Base-by-base conservation (phyloP, 2,888 invertebrate species). In the Microctonus brassicae region DNA sequence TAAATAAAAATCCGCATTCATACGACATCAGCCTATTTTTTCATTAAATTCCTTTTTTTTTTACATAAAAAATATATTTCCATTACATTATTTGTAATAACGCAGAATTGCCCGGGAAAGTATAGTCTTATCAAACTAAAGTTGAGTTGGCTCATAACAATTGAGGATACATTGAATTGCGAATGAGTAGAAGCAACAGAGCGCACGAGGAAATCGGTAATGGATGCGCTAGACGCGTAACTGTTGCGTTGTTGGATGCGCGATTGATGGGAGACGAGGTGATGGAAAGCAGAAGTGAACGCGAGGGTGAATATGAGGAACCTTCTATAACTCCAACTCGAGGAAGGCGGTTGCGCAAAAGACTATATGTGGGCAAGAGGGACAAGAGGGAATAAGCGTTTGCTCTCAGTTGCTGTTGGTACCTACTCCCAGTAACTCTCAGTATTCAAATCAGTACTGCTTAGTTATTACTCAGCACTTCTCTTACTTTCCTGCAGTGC, bases 161-260 rank as follows among this genome's bases (percentile, higher is more conserved):
- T 6, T 17, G 58, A 34, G 55, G 26, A 60, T 17, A 20, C 26
- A 52, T 47, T 29, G 53, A 22, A 55, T 33, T 34, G 53, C 34
- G 33, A 36, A 65, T 34, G 39, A 33, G 39, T 57, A 17, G 7
- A 47, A 52, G 47, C 26, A 17, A 47, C 20, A 52, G 39, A 55
- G 39, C 36, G 22, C 39, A 36, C 24, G 26, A 57, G 68, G 58
- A 75, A 75, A 77, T 74, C 63, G 75, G 72, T 73, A 73, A 75
- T 74, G 72, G 73, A 66, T 65, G 66, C 65, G 53, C 66, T 81
- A 81, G 84, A 84, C 82, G 84, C 82, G 85, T 84, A 86, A 86
- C 86, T 86, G 86, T 86, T 86, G 84, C 85, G 85, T 85, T 82
- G 85, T 82, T 85, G 81, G 84, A 81, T 86, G 85, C 85, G 85